A percentile compares a stretch with the other conserved stretches of the same genome.
Evolutionary conservation across 2,113 vertebrate genomes (phyloP).

Genomic region (Silurus glanis): DNA sequence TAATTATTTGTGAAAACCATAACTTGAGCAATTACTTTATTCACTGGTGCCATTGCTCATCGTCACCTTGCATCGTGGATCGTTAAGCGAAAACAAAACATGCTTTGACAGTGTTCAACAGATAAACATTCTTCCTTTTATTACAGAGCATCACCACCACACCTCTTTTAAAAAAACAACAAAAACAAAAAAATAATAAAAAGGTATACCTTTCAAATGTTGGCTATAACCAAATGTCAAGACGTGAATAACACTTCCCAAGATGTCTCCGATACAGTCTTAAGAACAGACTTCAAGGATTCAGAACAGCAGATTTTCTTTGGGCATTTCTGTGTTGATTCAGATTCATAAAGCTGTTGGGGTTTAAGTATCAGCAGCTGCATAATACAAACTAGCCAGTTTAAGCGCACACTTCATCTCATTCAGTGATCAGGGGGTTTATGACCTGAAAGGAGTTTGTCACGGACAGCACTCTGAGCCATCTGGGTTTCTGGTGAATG

Average conservation of each 20-base stretch:
- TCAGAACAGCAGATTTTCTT: conserved; percentile 41
- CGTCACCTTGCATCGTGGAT: conserved; percentile 13
- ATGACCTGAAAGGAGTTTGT: conserved; percentile 50
- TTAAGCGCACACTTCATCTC: conserved; percentile 47
- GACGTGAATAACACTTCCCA: conserved; percentile 16
- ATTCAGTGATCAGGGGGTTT: conserved; percentile 41
- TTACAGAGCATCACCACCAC: conserved; percentile 34
- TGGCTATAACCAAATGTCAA: conserved; percentile 45
- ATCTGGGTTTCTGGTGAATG: conserved; percentile 32
- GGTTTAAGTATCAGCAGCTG: conserved; percentile 51
- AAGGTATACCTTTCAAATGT: conserved; percentile 39
- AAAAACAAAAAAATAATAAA: conserved; percentile 38
- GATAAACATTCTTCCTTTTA: conserved; percentile 39
- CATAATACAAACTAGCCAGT: conserved; percentile 51
- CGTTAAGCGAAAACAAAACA: conserved; percentile 47
- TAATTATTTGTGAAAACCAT: conserved; percentile 37
- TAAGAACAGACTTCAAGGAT: conserved; percentile 40
- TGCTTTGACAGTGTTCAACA: conserved; percentile 44
- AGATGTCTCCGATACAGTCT: conserved; percentile 37
- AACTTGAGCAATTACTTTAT: conserved; percentile 31
- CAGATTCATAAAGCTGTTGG: conserved; percentile 44
- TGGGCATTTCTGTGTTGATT: conserved; percentile 41
- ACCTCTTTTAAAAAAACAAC: neutral
- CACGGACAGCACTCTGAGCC: conserved; percentile 48
- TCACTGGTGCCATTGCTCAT: conserved; percentile 29